Evolutionary conservation across 2,797 vertebrate genomes (phyloP), one percentile per base, ranked within the genome.

Genomic region (Bovichtus variegatus): DNA sequence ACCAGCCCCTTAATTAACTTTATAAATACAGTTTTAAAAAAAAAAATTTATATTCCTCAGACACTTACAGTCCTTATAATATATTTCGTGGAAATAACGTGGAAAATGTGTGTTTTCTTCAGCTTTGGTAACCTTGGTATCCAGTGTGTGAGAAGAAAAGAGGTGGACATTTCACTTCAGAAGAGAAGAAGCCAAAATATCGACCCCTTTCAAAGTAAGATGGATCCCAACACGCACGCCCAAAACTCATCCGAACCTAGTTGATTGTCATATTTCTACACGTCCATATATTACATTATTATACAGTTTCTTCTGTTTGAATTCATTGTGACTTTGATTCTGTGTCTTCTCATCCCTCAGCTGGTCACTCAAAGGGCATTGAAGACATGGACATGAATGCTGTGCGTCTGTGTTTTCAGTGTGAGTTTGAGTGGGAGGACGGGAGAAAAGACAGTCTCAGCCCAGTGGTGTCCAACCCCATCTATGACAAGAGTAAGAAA

Each of bases 371-470:
- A 8, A 97, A 96, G 91, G 97, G 97, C 80, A 97, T 98, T 10
- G 98, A 99, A 74, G 98, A 99, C 84, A 97, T 99, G 54, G 98
- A 99, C 92, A 97, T 99, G 96, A 99, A 99, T 0, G 96, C 97
- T 0, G 98, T 99, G 53, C 93, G 97, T 55, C 96, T 99, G 62
- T 99, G 98, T 87, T 98, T 99, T 89, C 96, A 97, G 89, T 97
- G 97, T 4, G 96, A 96, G 18, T 94, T 97, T 1, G 92, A 95
- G 63, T 96, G 95, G 76, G 71, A 95, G 0, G 88, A 94, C 0
- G 95, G 96, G 50, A 95, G 94, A 21, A 93, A 89, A 2, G 90
- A 90, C 62, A 76, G 69, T 0, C 95, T 98, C 21, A 89, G 82
- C 40, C 97, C 98, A 0, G 94, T 98, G 59, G 94, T 99, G 27